phyloP scores from a whole-genome alignment of 2,888 invertebrate genomes.

The Agonum fuliginosum region DNA sequence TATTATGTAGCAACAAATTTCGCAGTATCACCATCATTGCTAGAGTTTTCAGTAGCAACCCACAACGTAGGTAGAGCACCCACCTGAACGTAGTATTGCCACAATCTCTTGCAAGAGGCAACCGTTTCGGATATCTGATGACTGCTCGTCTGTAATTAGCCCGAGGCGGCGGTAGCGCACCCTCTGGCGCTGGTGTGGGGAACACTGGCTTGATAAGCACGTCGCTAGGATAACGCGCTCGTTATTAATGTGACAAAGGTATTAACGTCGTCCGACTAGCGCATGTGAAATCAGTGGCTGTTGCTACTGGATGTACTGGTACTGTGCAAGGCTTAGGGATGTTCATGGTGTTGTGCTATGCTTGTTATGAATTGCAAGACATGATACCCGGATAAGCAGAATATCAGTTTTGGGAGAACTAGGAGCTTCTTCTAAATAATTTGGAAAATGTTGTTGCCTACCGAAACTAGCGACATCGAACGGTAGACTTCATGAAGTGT shows the following conservation, averaged over 20 bases:
- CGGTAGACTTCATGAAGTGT: too few relatives aligned
- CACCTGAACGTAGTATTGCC: not conserved
- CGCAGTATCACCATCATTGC: too few relatives aligned
- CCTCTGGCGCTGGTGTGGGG: not conserved
- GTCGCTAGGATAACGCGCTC: conserved; percentile 50
- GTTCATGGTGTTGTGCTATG: too few relatives aligned
- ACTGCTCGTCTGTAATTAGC: conserved; percentile 49
- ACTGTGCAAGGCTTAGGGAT: not conserved
- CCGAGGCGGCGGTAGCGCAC: conserved; percentile 3
- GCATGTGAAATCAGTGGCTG: conserved; percentile 51
- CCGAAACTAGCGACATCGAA: too few relatives aligned
- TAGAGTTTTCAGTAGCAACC: too few relatives aligned
- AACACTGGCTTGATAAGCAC: conserved; percentile 50
- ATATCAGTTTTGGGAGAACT: too few relatives aligned
- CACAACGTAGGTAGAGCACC: too few relatives aligned
- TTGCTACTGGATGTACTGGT: not conserved
- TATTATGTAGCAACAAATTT: too few relatives aligned
- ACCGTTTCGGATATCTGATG: conserved; percentile 42
- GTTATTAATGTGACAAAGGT: conserved; percentile 59
- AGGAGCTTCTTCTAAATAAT: too few relatives aligned
- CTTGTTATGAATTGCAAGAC: too few relatives aligned
- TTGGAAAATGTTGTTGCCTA: too few relatives aligned
- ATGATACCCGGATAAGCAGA: too few relatives aligned
- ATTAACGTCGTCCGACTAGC: conserved; percentile 40
- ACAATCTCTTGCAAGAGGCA: conserved; percentile 1